Base-by-base conservation (phyloP, 23 tunicate genomes). In the Diplosoma virens region DNA sequence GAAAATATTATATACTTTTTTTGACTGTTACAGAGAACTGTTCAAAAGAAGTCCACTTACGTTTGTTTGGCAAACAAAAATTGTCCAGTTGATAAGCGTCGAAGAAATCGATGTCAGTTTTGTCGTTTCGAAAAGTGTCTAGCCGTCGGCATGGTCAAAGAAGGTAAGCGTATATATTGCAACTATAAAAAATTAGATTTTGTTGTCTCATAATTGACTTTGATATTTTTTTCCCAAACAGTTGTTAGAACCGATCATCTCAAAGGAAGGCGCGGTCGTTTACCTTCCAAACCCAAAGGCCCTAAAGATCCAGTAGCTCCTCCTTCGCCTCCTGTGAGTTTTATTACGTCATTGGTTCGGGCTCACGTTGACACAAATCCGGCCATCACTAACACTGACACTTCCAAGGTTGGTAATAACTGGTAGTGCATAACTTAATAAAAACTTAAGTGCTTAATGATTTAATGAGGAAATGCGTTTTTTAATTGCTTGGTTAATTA, bases 141-240 rank as follows among this genome's bases (percentile, higher is more conserved):
- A 5, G 99, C 99, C 3, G 99, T 94, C 9, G 99, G 99, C 41
- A 94, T 94, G 99, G 95, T 94, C 25, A 94, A 94, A 79, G 99
- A 94, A 94, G 99, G 99, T 94, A 34, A 58, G 87, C 17, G n/a
- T n/a, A n/a, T n/a, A n/a, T n/a, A n/a, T n/a, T 41, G 50, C 50
- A 7, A 7, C 14, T 41, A 41, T 41, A 41, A 41, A 14, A 14
- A 41, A 7, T 41, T n/a, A n/a, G n/a, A n/a, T n/a, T n/a, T n/a
- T n/a, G n/a, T n/a, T n/a, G n/a, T n/a, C n/a, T n/a, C 64, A 6
- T 16, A 56, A 16, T 56, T 23, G 5, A 23, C 5, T 23, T 11
- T 14, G 16, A 9, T 11, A 56, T 6, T 56, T n/a, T 16, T 65
- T 65, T 6, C 34, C 47, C 25, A 30, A 76, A 32, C 64, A 94